Conservation (phyloP, 2,888 invertebrate species). For the Gnatocerus cornutus region DNA sequence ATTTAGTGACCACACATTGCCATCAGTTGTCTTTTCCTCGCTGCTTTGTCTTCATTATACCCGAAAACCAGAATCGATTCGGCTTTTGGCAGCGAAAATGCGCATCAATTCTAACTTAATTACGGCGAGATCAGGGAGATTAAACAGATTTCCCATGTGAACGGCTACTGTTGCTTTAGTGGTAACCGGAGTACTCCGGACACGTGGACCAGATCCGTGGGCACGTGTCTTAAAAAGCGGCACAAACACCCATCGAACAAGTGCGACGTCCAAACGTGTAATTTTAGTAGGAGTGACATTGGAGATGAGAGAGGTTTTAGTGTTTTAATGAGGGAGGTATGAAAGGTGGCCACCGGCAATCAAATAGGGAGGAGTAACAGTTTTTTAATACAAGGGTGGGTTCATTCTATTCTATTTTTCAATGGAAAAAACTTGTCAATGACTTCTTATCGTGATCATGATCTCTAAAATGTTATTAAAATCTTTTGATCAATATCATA, state of each 20-base stretch:
- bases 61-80: constrained; percentile 23
- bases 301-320: constrained; percentile 31
- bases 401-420: background rate
- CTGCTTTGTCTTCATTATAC: constrained; percentile 43
- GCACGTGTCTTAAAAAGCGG: constrained; percentile 60
- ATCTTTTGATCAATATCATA: background rate
- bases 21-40: constrained; percentile 11
- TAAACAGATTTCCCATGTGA: constrained; percentile 58
- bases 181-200: constrained; percentile 57
- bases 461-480: too few species aligned
- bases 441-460: background rate
- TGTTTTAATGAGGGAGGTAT: constrained; percentile 33
- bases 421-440: background rate
- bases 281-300: constrained; percentile 44
- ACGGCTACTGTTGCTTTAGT: constrained; percentile 50
- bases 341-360: constrained; percentile 27
- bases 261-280: constrained; percentile 38
- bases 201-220: constrained; percentile 54
- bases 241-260: constrained; percentile 51
- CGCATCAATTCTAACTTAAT: constrained; percentile 51
- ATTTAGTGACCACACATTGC: constrained; percentile 38
- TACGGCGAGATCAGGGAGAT: constrained; percentile 47
- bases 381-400: background rate
- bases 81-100: constrained; percentile 41
- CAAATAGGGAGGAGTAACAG: constrained; percentile 10